Evolutionary conservation across 2,888 invertebrate genomes (phyloP), one percentile per base, ranked within the genome.

Genomic region (Lissonota sp.): DNA sequence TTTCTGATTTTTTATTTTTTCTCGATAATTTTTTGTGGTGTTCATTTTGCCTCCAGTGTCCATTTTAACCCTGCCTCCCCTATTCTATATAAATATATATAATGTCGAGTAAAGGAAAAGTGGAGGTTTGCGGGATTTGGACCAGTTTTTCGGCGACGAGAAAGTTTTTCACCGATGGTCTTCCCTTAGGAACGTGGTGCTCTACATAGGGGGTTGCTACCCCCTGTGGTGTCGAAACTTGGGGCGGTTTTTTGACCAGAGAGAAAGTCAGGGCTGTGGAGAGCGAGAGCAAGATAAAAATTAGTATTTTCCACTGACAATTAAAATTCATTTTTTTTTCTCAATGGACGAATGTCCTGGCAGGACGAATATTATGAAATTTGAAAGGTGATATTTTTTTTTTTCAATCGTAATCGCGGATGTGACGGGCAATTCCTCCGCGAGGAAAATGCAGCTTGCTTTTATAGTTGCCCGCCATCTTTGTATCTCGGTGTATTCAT

Each of bases 401-500:
- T 40, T 12, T 63, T 72, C 53, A 46, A 69, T 76, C 58, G 53
- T 58, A 76, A 46, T 67, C 49, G 78, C 72, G 80, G 80, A 80
- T 80, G 70, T 83, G 83, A 83, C 80, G 69, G 73, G 83, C 80
- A 79, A 67, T 51, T 75, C 37, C 26, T 75, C 16, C 37, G 58
- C n/a, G 57, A 42, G 58, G 26, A 26, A 40, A 66, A n/a, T 40
- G 63, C 58, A 39, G 75, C 62, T 70, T 40, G 62, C 39, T 55
- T 10, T 60, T 60, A 60, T 8, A 26, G 40, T 66, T 14, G 49
- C 12, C 44, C 66, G 37, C 46, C 66, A 66, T 58, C 58, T 75
- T 60, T 60, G 51, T 75, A 63, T 46, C 67, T 46, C 71, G 58
- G 62, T 67, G 57, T 67, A 71, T 71, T n/a, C n/a, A 57, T 16